Base-by-base conservation (phyloP, 2,113 vertebrate genomes). In the Fulmarus glacialis region DNA sequence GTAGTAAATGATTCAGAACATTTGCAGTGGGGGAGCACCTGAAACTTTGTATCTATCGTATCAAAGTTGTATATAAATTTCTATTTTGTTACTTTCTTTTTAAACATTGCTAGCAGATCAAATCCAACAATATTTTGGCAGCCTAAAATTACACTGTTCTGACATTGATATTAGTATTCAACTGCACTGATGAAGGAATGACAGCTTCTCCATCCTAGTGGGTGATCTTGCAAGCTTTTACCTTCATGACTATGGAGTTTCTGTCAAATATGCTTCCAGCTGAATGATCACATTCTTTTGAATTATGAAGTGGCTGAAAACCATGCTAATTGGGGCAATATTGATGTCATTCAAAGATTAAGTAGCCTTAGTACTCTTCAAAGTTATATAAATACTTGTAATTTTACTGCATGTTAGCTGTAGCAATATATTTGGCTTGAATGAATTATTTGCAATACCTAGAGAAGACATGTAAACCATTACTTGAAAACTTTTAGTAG, bases 111-210 rank as follows among this genome's bases (percentile, higher is more conserved):
- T 85, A 95, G 86, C 94, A 72, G 97, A 98, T 97, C 96, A 98
- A 94, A 96, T 93, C 89, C 92, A 97, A 95, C 96, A 97, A 97
- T 98, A 98, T 98, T 98, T 98, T 98, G 98, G 97, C 98, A 98
- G 97, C 95, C 97, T 98, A 95, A 98, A 98, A 98, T 98, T 97
- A 98, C 96, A 97, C 97, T 97, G 87, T 93, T 89, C 96, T 98
- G 98, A 98, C 98, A 98, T 98, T 98, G 98, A 97, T 97, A 98
- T 98, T 98, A 98, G 98, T 98, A 98, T 98, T 98, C 98, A 97
- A 88, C 96, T 95, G 97, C 94, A 82, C 94, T 97, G 97, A 97
- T 97, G 94, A 96, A 96, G 95, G 98, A 98, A 95, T 98, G 98
- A 98, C 98, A 98, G 98, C 95, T 98, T 97, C 96, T 98, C 98